phyloP scores from a whole-genome alignment of 2,113 vertebrate species.

The Micromys minutus region DNA sequence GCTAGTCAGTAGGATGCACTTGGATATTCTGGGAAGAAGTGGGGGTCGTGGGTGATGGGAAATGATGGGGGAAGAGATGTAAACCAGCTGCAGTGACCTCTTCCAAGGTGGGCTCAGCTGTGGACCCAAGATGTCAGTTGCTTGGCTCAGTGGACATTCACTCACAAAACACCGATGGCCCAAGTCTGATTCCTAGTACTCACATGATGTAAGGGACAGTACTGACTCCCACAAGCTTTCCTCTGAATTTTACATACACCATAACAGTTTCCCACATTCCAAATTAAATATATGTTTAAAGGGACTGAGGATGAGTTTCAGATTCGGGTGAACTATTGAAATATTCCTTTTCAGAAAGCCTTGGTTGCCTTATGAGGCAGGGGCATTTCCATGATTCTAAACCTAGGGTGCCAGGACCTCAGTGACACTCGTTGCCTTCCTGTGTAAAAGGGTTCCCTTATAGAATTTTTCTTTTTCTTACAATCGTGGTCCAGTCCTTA shows the following conservation, averaged over 20 bases:
- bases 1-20: not conserved
- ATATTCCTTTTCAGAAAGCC: not conserved
- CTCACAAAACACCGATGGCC: too few species aligned
- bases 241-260: not conserved
- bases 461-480: not conserved
- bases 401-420: not conserved
- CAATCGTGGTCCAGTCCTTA: not conserved
- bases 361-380: not conserved
- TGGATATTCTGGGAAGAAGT: not conserved
- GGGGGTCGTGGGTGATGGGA: not conserved
- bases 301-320: not conserved
- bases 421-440: not conserved
- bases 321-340: not conserved
- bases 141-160: not conserved
- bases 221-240: too few species aligned
- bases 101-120: not conserved
- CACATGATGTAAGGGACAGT: not conserved
- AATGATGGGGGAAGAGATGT: not conserved
- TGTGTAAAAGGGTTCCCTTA: not conserved
- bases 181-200: not conserved
- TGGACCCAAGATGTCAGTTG: too few species aligned
- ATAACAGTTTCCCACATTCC: too few species aligned
- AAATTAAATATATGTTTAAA: not conserved
- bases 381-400: not conserved
- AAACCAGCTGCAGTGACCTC: too few species aligned